Conservation (phyloP, 2,888 invertebrate genomes). For the Dromius quadrimaculatus region DNA sequence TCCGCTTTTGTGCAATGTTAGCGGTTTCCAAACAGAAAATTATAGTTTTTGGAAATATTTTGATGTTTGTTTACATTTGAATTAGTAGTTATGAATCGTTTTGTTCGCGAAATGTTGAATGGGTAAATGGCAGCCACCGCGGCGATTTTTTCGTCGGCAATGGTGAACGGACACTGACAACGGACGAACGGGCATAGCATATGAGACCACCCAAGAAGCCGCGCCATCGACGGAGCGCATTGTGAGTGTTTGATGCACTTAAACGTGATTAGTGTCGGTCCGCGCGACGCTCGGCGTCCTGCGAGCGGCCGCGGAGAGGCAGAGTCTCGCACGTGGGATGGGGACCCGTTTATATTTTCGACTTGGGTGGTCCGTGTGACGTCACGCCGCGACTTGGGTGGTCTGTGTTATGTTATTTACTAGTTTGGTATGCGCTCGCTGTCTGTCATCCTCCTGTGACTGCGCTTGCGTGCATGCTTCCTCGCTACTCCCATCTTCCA, state of each 20-base stretch:
- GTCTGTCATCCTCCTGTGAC: constrained; percentile 47
- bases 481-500: constrained; percentile 9
- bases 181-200: neutral
- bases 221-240: constrained; percentile 11
- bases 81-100: no score
- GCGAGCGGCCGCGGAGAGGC: constrained; percentile 69
- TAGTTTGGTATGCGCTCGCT: constrained; percentile 53
- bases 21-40: no score
- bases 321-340: constrained; percentile 62
- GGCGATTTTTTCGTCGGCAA: constrained; percentile 9
- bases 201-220: constrained; percentile 32
- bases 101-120: neutral
- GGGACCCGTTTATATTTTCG: constrained; percentile 61
- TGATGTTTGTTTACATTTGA: no score
- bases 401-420: constrained; percentile 63
- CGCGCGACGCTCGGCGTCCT: constrained; percentile 63
- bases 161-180: neutral
- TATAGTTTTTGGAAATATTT: no score
- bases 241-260: constrained; percentile 41
- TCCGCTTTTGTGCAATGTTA: no score
- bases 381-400: constrained; percentile 65
- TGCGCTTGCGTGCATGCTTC: constrained; percentile 32
- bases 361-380: constrained; percentile 64
- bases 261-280: constrained; percentile 58
- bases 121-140: neutral